Base-by-base conservation (phyloP, 2,113 vertebrate genomes). In the Daboia siamensis region DNA sequence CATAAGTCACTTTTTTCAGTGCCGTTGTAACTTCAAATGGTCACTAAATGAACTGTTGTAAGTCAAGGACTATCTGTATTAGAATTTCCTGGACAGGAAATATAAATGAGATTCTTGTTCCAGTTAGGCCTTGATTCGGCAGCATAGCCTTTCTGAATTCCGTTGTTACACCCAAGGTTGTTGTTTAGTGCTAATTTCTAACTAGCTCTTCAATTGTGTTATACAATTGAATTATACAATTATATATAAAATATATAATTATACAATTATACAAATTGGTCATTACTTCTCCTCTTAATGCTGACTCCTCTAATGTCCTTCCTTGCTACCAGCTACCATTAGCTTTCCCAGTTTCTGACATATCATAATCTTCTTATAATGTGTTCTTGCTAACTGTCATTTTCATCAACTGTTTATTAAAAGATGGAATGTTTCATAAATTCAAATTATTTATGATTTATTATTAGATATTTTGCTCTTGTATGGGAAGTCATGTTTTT, bases 401-500 rank as follows among this genome's bases (percentile, higher is more conserved):
- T 90, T 52, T 48, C 61, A 90, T n/a, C 6, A 90, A 52, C 33
- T 84, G 54, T 56, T 91, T 69, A 59, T 44, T 48, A 57, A 91
- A 21, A 51, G 39, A 26, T 57, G 55, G 57, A 86, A n/a, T 91
- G 48, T 29, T 46, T 84, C 80, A 56, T 4, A 55, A 91, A 52
- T 54, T 80, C 24, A 26, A 80, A 80, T 24, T 17, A 9, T 24
- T 57, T 2, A 52, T 69, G 46, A 51, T 29, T 56, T 52, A 52
- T 39, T 74, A 74, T 11, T 33, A 54, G 48, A 26, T 74, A 80
- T 33, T n/a, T 46, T 92, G 93, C 21, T 88, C 91, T 93, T 89
- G 59, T 93, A 92, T 94, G 94, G 96, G 90, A 95, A 89, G 94
- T 95, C 95, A 52, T 88, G 90, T 93, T 95, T 96, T 95, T 95